Base-by-base conservation (phyloP, 2,797 vertebrate species). In the Lagocephalus sceleratus region DNA sequence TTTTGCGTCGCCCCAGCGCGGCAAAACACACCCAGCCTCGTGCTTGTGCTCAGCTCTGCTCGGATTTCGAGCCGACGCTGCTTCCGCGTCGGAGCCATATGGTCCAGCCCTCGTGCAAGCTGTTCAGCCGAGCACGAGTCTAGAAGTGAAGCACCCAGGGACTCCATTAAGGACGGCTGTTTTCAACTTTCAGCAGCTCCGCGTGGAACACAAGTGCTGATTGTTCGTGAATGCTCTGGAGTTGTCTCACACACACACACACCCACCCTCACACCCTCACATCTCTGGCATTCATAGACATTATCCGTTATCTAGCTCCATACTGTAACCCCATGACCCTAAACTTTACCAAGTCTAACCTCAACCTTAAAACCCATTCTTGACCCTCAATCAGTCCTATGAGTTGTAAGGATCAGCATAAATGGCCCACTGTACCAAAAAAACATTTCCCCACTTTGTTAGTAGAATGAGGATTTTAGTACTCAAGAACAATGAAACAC, bases 51-150 rank as follows among this genome's bases (percentile, higher is more conserved):
- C 20, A 3, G 12, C 35, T 52, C 75, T 58, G n/a, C 50, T 52
- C 40, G 10, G 47, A 63, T 47, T 50, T 71, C 57, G 66, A 70
- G 73, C 54, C 5, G 47, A 76, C 50, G 66, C 73, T 63, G 59
- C 53, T 63, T 71, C 60, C 67, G 75, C 57, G 66, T 69, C 72
- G 60, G 39, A 69, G 60, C 76, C 84, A 85, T 87, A 85, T 86
- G 80, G 59, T 58, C 38, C 51, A 47, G 56, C 51, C 56, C 53
- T 61, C 71, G 56, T 66, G 44, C 82, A 81, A 83, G 75, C 80
- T 86, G 83, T 85, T 84, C 42, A 57, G 44, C 57, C 51, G 29
- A 73, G 75, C 57, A 78, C 51, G 55, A 83, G 79, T 47, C 71
- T 63, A 62, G 79, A 83, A 66, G 70, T 71, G 54, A 52, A 56